Conservation (phyloP, 1,140 invertebrate genomes). For the Drosophila kohkoa region DNA sequence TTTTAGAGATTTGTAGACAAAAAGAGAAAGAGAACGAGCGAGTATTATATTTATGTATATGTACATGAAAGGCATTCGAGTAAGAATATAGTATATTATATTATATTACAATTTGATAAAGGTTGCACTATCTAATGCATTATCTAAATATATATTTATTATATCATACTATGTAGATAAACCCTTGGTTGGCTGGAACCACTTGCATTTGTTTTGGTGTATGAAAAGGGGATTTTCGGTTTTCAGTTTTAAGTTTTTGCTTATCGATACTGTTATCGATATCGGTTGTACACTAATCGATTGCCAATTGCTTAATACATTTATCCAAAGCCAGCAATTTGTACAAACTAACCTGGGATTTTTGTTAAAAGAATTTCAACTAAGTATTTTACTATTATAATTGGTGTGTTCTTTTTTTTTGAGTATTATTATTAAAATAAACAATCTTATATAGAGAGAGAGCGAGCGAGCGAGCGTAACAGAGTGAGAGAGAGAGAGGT, state of each 20-base stretch:
- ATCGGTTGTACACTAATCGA: conserved; percentile 32
- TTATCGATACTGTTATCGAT: conserved; percentile 53
- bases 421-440: conserved; percentile 47
- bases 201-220: conserved; percentile 58
- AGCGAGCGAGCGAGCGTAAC: conserved; percentile 53
- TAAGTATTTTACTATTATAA: conserved; percentile 28
- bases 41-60: conserved; percentile 56
- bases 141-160: conserved; percentile 45
- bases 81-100: conserved; percentile 22
- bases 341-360: conserved; percentile 58
- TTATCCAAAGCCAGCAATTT: conserved; percentile 54
- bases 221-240: conserved; percentile 16
- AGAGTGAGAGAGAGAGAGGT: conserved; percentile 63
- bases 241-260: conserved; percentile 35
- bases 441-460: conserved; percentile 38
- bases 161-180: conserved; percentile 32
- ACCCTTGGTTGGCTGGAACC: conserved; percentile 76
- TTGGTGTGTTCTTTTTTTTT: conserved; percentile 38
- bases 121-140: conserved; percentile 35
- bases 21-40: conserved; percentile 48
- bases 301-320: conserved; percentile 50
- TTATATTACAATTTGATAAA: conserved; percentile 69
- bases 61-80: conserved; percentile 66
- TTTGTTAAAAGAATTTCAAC: conserved; percentile 27
- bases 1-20: conserved; percentile 3